These are phyloP conservation scores for Morelia viridis DNA, from an alignment of 2,797 vertebrate genomes.

Conservation along the genomic window DNA sequence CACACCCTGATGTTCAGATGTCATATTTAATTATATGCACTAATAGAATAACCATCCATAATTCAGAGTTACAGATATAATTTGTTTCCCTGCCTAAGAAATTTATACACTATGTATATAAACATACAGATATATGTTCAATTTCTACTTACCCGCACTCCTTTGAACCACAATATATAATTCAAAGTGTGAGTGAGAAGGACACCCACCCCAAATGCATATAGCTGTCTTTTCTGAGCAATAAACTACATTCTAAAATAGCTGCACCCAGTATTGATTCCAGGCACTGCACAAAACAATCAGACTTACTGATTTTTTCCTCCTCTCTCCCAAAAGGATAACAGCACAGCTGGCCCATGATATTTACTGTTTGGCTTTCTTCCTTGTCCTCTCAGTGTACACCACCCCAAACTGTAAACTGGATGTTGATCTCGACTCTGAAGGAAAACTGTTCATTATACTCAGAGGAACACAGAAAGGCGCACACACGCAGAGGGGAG, in stretches of 20 bases:
- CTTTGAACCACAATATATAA: conserved; percentile 25
- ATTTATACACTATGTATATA: not conserved
- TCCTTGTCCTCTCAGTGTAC: conserved; percentile 47
- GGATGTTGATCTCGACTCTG: conserved; percentile 36
- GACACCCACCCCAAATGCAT: not conserved
- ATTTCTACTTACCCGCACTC: conserved; percentile 28
- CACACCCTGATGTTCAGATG: conserved; percentile 36
- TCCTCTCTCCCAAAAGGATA: conserved; percentile 92
- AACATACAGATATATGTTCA: conserved; percentile 16
- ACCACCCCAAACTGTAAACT: conserved; percentile 52
- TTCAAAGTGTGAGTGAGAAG: not conserved
- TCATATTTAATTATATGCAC: conserved; percentile 49
- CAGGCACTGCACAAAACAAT: conserved; percentile 19
- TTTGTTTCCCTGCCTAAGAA: conserved; percentile 4
- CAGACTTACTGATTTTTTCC: conserved; percentile 94
- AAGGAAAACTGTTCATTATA: conserved; percentile 51
- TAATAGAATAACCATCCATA: conserved; percentile 43
- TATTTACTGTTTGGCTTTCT: conserved; percentile 60
- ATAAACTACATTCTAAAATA: conserved; percentile 34
- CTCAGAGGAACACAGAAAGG: conserved; percentile 23
- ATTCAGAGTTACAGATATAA: conserved; percentile 28
- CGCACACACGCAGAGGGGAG: conserved; percentile 16
- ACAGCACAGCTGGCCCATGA: conserved; percentile 98
- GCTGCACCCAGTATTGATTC: conserved; percentile 24
- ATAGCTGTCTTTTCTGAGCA: not conserved